Base-by-base conservation (phyloP, 2,113 vertebrate genomes). In the Tonatia bakeri region DNA sequence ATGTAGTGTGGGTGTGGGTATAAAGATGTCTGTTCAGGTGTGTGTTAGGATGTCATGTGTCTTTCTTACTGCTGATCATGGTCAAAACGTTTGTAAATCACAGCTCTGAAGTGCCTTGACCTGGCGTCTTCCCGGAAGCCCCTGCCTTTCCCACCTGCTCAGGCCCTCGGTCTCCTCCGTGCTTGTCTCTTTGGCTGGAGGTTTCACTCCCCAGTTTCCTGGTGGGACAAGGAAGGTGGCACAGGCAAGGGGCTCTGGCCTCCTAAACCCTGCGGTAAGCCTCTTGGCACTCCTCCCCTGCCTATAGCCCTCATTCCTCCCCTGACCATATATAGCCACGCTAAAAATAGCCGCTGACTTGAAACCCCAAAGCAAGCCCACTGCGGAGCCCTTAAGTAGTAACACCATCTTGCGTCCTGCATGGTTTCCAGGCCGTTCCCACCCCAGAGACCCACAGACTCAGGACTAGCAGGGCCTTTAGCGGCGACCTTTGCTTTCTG, bases 321-420 rank as follows among this genome's bases (percentile, higher is more conserved):
- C 38, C 65, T 89, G 72, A 93, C 98, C 95, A 36, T 98, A 97
- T 97, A 98, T 97, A 97, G 98, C 93, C 81, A 94, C 90, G 94
- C 98, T 98, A 98, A 98, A 98, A 96, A 97, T 96, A 98, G 94
- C 94, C 89, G 43, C 87, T 94, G 97, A 96, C 94, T 98, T 97
- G 97, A 93, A 98, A 65, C 91, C 12, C 83, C 76, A 64, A 92
- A 36, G 22, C 43, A 11, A 40, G 20, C 33, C 4, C 22, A 47
- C 11, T 40, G 40, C 10, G 7, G 47, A 64, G 69, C 50, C 90
- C 84, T 33, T 59, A 87, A 91, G 83, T 36, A 75, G 73, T 12
- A 24, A 43, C 4, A 47, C n/a, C n/a, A n/a, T n/a, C n/a, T n/a
- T n/a, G 28, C 3, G 24, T 10, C 3, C 72, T 24, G 36, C 4